Percentiles rank a stretch among this genome's conserved stretches.
Evolutionary conservation across 2,113 vertebrate species (phyloP).

Genomic region (Catharus minimus): DNA sequence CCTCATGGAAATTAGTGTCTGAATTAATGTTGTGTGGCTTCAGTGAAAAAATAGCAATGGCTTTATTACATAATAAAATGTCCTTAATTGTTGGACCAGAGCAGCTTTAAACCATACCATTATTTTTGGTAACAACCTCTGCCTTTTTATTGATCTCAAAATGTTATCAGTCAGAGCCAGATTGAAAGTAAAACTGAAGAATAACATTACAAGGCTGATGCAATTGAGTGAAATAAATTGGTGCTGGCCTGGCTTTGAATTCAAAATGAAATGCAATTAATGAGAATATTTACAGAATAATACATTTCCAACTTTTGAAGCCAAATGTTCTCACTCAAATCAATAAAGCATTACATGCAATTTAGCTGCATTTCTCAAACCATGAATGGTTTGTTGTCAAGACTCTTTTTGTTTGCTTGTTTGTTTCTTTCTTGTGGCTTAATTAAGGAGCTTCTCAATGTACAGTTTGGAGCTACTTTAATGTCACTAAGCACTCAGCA

Average conservation of each 20-base stretch:
- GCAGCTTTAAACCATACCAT: slow-evolving; percentile 69
- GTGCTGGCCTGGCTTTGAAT: slow-evolving; percentile 19
- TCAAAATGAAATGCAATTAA: slow-evolving; percentile 57
- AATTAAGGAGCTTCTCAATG: slow-evolving; percentile 5
- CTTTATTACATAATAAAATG: slow-evolving; percentile 75
- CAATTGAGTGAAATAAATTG: slow-evolving; percentile 41
- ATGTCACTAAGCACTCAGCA: not conserved
- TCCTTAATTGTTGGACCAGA: slow-evolving; percentile 71
- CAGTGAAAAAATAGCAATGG: slow-evolving; percentile 21
- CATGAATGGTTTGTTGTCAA: not conserved
- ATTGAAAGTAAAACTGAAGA: slow-evolving; percentile 65
- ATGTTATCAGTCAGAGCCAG: slow-evolving; percentile 63
- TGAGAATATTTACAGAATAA: slow-evolving; percentile 17
- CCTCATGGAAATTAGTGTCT: slow-evolving; percentile 61
- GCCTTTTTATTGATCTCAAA: slow-evolving; percentile 64
- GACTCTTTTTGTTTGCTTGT: not conserved
- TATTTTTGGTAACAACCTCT: slow-evolving; percentile 68
- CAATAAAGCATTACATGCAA: not conserved
- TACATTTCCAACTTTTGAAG: slow-evolving; percentile 29
- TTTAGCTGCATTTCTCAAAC: slow-evolving; percentile 26
- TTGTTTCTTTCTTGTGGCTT: not conserved
- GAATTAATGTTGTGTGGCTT: slow-evolving; percentile 64
- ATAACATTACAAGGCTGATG: not conserved
- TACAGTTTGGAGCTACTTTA: not conserved
- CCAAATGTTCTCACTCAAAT: slow-evolving; percentile 7